Conservation (phyloP, 2,113 vertebrate genomes). For the Mirza zaza region DNA sequence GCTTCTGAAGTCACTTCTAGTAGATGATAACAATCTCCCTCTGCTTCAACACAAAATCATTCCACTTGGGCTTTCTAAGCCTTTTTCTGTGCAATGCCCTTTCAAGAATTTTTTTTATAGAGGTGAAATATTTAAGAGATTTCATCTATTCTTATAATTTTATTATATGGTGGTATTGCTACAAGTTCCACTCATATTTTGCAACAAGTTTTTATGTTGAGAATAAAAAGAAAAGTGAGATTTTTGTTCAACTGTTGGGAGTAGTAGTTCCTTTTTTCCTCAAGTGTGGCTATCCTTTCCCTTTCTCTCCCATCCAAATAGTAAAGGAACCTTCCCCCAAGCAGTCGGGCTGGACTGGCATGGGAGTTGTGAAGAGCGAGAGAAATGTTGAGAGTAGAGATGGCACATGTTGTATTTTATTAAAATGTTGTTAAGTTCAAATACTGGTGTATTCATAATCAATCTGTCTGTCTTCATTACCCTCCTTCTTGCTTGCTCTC, state of each 20-base stretch:
- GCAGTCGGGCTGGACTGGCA: neutral
- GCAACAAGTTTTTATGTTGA: neutral
- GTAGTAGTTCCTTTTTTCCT: neutral
- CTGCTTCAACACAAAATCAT: neutral
- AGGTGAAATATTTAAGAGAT: neutral
- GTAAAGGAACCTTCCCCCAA: neutral
- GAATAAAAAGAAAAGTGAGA: neutral
- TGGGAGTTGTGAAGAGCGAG: neutral
- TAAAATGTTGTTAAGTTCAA: neutral
- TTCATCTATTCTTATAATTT: neutral
- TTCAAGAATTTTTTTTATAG: neutral
- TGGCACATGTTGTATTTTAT: neutral
- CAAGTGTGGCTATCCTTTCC: neutral
- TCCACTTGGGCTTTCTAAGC: neutral
- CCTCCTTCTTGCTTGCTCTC: neutral
- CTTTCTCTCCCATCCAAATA: neutral
- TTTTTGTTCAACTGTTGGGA: neutral
- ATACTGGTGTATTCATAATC: neutral
- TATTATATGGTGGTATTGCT: neutral
- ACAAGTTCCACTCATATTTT: neutral
- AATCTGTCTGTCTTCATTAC: neutral
- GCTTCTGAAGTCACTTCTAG: neutral
- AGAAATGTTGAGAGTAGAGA: neutral
- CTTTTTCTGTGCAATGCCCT: neutral
- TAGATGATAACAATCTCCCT: neutral